Percentiles rank a stretch among this genome's conserved stretches.
Conservation (phyloP, 2,888 invertebrate species). For the Calameuta idolon region DNA sequence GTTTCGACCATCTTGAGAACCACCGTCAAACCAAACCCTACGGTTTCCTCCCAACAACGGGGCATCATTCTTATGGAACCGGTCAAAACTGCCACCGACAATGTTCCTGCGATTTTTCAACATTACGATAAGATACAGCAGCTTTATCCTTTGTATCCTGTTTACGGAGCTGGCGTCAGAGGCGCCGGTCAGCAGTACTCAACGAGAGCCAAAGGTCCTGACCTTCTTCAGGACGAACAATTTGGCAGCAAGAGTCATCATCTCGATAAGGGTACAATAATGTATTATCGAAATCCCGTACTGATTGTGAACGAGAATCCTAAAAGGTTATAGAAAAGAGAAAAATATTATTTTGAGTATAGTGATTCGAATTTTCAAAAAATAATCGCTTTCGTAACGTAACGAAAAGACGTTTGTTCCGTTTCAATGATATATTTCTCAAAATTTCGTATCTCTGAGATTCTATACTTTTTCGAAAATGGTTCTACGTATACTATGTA, state of each 20-base stretch:
- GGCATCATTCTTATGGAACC: conserved; percentile 63
- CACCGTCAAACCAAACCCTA: conserved; percentile 28
- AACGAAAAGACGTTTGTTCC: not conserved
- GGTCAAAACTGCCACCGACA: conserved; percentile 63
- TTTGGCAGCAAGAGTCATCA: conserved; percentile 59
- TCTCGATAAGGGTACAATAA: conserved; percentile 49
- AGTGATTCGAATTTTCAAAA: not conserved
- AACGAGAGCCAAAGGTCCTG: conserved; percentile 57
- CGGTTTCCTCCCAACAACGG: conserved; percentile 56
- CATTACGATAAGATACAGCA: conserved; percentile 82
- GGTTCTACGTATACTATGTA: no score
- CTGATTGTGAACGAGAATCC: not conserved
- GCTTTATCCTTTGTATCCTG: conserved; percentile 74
- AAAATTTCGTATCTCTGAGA: not conserved
- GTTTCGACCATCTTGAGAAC: conserved; percentile 34
- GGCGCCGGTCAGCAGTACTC: conserved; percentile 55
- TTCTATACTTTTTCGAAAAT: not conserved
- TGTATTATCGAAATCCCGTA: not conserved
- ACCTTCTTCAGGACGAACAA: conserved; percentile 61
- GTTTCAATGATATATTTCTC: not conserved
- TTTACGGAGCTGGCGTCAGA: conserved; percentile 54
- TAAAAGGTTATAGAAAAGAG: not conserved
- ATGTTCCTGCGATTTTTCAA: conserved; percentile 79
- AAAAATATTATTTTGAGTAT: not conserved
- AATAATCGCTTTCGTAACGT: not conserved